Conservation (phyloP, 2,797 vertebrate genomes). For the Acrossocheilus wenchowensis region DNA sequence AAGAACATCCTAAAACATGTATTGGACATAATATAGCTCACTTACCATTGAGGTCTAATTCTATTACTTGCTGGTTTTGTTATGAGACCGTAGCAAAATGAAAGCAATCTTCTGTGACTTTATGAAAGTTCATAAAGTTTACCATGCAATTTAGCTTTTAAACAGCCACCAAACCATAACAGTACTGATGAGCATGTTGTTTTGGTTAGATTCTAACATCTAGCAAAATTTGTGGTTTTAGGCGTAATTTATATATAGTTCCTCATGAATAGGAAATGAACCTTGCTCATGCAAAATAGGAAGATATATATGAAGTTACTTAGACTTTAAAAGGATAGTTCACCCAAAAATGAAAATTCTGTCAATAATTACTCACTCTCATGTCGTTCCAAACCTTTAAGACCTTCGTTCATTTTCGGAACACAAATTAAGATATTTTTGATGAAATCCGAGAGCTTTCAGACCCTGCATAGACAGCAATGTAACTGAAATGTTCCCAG, state of each 20-base stretch:
- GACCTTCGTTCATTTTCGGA: neutral
- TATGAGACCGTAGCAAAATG: neutral
- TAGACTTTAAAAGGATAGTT: neutral
- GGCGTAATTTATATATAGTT: slow-evolving; percentile 58
- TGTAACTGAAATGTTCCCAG: too few species aligned
- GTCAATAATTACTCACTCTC: neutral
- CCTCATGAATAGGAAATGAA: slow-evolving; percentile 22
- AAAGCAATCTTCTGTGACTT: neutral
- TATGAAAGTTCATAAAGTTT: neutral
- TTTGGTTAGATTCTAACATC: slow-evolving; percentile 23
- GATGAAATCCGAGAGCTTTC: too few species aligned
- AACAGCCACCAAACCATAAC: slow-evolving; percentile 1
- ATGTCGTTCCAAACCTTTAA: neutral
- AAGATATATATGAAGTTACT: slow-evolving; percentile 18
- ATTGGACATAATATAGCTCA: neutral
- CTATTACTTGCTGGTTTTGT: neutral
- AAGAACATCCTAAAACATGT: neutral
- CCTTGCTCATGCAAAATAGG: slow-evolving; percentile 19
- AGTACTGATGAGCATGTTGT: slow-evolving; percentile 26
- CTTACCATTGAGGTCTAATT: neutral
- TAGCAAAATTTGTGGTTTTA: slow-evolving; percentile 45
- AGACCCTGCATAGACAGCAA: too few species aligned
- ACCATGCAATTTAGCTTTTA: neutral
- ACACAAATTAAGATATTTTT: neutral
- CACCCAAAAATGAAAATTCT: neutral